Conservation (phyloP, 2,888 invertebrate genomes). For the Atrina japonica region DNA sequence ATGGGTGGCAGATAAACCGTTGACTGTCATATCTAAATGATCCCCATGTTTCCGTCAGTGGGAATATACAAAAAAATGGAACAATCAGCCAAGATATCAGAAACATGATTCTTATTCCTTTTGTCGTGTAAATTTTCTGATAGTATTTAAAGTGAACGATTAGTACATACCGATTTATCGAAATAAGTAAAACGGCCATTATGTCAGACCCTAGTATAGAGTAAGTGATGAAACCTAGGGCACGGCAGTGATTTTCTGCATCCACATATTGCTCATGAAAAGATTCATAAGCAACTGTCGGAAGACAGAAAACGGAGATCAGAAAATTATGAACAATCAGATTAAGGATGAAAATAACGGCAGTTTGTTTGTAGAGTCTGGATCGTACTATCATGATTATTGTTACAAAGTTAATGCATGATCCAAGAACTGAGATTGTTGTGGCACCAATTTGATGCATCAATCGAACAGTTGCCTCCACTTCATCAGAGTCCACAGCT, state of each 20-base stretch:
- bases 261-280: slow-evolving; percentile 42
- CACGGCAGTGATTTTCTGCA: slow-evolving; percentile 39
- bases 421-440: slow-evolving; percentile 46
- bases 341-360: slow-evolving; percentile 58
- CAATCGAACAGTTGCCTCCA: neutral
- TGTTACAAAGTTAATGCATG: slow-evolving; percentile 49
- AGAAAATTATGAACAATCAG: slow-evolving; percentile 53
- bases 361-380: slow-evolving; percentile 49
- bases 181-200: slow-evolving; percentile 55
- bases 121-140: slow-evolving; percentile 42
- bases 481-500: too few species aligned
- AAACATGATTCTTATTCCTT: slow-evolving; percentile 43
- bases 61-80: slow-evolving; percentile 53
- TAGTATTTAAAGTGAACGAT: slow-evolving; percentile 55
- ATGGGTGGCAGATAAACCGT: slow-evolving; percentile 58
- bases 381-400: slow-evolving; percentile 49
- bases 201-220: slow-evolving; percentile 54
- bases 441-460: slow-evolving; percentile 34
- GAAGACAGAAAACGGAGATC: slow-evolving; percentile 40
- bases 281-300: slow-evolving; percentile 43
- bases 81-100: slow-evolving; percentile 54
- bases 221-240: slow-evolving; percentile 53
- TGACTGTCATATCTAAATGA: slow-evolving; percentile 50
- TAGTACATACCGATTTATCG: slow-evolving; percentile 57
- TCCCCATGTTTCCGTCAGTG: slow-evolving; percentile 55